phyloP scores from a whole-genome alignment of 2,113 vertebrate species.

The Salminus brasiliensis region DNA sequence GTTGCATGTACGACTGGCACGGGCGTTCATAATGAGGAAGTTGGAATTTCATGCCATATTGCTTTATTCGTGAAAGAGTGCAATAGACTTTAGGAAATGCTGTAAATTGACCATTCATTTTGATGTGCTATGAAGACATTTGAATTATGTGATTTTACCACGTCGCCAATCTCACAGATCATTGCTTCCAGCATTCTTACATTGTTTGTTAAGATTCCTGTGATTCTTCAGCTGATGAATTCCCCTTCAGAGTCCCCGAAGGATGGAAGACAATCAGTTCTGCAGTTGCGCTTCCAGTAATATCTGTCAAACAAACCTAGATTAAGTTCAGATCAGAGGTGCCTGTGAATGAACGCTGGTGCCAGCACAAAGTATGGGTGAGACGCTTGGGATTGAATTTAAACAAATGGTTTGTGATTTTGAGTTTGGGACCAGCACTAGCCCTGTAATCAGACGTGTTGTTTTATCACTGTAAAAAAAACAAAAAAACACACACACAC shows the following conservation, averaged over 20 bases:
- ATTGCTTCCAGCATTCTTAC: not conserved
- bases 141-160: not conserved
- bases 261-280: constrained; percentile 10
- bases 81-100: not conserved
- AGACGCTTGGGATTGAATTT: not conserved
- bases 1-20: not conserved
- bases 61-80: not conserved
- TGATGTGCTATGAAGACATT: not conserved
- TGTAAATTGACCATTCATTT: not conserved
- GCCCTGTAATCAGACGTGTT: constrained; percentile 29
- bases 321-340: not conserved
- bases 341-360: too few relatives aligned
- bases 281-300: not conserved
- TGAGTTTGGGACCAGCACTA: constrained; percentile 20
- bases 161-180: not conserved
- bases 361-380: not conserved
- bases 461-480: constrained; percentile 22
- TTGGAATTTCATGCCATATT: not conserved
- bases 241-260: constrained; percentile 15
- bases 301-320: not conserved
- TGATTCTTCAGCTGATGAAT: not conserved
- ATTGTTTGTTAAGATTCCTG: constrained; percentile 24
- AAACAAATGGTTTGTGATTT: constrained; percentile 8
- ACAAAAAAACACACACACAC: too few relatives aligned
- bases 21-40: not conserved